Evolutionary conservation across 1,140 invertebrate genomes (phyloP), one percentile per base, ranked within the genome.

Genomic region (Platyscapa corneri): DNA sequence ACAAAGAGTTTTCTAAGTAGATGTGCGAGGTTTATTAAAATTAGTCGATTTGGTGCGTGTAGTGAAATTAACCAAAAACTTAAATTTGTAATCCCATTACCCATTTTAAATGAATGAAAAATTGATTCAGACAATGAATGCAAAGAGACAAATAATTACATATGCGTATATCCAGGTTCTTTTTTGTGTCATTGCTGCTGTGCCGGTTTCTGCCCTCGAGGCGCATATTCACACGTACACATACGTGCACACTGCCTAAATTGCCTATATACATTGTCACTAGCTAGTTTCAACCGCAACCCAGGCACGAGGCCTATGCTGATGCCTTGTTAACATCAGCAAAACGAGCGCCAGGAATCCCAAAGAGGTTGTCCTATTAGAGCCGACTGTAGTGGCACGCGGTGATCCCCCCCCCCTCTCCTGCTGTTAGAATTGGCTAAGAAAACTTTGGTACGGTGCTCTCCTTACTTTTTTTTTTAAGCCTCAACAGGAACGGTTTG

Each of bases 271-370:
- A n/a, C n/a, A n/a, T n/a, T n/a, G n/a, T n/a, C 88, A 84, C 87
- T 88, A 76, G 27, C 3, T 64, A 1, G 39, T 87, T 86, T 88
- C 90, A 88, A 91, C 90, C 90, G 88, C 90, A 91, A 88, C 89
- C 86, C 91, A 90, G 90, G 90, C 90, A 46, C 16, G 64, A 49
- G 65, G 27, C 39, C 46, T n/a, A 77, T 81, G 64, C 64, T 23
- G 70, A 92, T 91, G 91, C 89, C 92, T 93, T 92, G 92, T 93
- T 93, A 93, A 93, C 91, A 93, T 92, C 89, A 89, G 91, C 91
- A 90, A 92, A 93, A 92, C 90, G 92, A 93, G 88, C 90, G 86
- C 89, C 89, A 90, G 89, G 91, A 92, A 92, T 92, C 89, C 90
- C 88, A 92, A 92, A 92, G 89, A 91, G 90, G 88, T 90, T 91